These are phyloP conservation scores for Belonocnema kinseyi DNA, from an alignment of 1,140 invertebrate genomes.

Conservation along the genomic window DNA sequence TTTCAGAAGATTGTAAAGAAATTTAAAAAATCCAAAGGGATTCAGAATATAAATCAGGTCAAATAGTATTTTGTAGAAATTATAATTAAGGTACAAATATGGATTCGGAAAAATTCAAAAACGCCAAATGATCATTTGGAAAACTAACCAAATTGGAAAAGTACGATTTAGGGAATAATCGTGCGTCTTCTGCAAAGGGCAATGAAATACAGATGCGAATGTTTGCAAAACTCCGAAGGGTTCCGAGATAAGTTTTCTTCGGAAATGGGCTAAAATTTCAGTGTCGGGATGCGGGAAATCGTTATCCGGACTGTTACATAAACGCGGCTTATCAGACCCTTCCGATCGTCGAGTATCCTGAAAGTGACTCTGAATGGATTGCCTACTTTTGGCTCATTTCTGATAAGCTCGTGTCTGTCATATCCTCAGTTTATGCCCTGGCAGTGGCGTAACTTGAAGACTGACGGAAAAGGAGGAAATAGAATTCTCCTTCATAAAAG, in stretches of 20 bases:
- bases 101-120: no score
- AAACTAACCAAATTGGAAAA: no score
- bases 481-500: slow-evolving; percentile 1
- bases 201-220: background rate
- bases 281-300: slow-evolving; percentile 23
- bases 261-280: slow-evolving; percentile 19
- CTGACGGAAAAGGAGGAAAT: background rate
- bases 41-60: no score
- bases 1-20: no score
- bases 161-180: no score
- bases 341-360: slow-evolving; percentile 5
- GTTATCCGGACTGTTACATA: slow-evolving; percentile 24
- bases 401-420: slow-evolving; percentile 23
- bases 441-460: no score
- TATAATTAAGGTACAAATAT: no score
- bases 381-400: slow-evolving; percentile 28
- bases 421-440: background rate
- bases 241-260: slow-evolving; percentile 14
- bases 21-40: no score
- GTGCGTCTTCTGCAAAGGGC: no score
- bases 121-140: no score
- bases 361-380: slow-evolving; percentile 21
- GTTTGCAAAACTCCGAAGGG: background rate
- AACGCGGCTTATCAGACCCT: slow-evolving; percentile 22
- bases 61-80: no score